phyloP scores from a whole-genome alignment of 2,797 vertebrate genomes.

The Diplodus sargus region DNA sequence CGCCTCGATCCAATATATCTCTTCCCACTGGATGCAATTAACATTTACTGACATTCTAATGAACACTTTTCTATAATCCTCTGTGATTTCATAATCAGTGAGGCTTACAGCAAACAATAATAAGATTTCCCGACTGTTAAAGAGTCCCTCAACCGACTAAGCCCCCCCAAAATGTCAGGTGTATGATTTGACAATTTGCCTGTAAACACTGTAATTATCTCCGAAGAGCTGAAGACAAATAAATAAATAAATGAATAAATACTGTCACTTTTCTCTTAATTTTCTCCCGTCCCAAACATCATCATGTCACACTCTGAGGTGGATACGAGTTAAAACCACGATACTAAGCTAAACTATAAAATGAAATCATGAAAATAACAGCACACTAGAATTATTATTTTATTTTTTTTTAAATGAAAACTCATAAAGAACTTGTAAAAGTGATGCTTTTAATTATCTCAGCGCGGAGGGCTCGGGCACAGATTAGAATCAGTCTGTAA shows the following conservation, averaged over 20 bases:
- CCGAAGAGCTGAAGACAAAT: slow-evolving; percentile 50
- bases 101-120: slow-evolving; percentile 72
- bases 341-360: slow-evolving; percentile 33
- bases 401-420: not conserved
- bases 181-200: slow-evolving; percentile 68
- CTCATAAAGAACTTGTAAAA: slow-evolving; percentile 59
- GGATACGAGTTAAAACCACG: slow-evolving; percentile 37
- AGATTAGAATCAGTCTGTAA: slow-evolving; percentile 79
- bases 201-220: slow-evolving; percentile 75
- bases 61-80: slow-evolving; percentile 76
- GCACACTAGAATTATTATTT: not conserved
- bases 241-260: not conserved
- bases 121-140: slow-evolving; percentile 73
- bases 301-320: slow-evolving; percentile 37
- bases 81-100: slow-evolving; percentile 75
- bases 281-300: slow-evolving; percentile 43
- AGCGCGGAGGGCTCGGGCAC: slow-evolving; percentile 54
- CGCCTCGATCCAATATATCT: slow-evolving; percentile 57
- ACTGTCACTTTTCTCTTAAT: slow-evolving; percentile 33
- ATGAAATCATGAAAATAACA: not conserved
- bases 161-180: slow-evolving; percentile 64
- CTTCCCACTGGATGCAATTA: slow-evolving; percentile 81
- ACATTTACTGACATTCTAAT: slow-evolving; percentile 81
- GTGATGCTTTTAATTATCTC: slow-evolving; percentile 78
- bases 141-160: slow-evolving; percentile 63